phyloP scores from a whole-genome alignment of 2,888 invertebrate species.

The Abscondita cerata region DNA sequence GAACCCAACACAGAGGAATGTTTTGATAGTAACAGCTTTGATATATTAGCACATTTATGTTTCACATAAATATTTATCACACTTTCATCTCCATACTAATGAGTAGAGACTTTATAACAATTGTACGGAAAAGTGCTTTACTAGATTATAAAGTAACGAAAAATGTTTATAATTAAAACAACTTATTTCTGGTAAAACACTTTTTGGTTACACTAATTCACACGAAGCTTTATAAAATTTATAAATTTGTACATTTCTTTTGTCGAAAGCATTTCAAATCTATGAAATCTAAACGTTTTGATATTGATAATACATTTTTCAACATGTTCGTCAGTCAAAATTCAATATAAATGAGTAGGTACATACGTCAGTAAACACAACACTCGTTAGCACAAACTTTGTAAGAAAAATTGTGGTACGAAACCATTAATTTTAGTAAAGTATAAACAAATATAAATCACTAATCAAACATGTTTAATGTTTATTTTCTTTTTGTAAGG shows the following conservation, averaged over 20 bases:
- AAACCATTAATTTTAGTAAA: no score
- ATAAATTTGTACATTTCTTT: constrained; percentile 28
- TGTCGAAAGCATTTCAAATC: constrained; percentile 23
- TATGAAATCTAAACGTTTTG: constrained; percentile 15
- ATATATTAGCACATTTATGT: constrained; percentile 35
- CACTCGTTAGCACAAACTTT: no score
- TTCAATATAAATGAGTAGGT: no score
- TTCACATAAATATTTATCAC: constrained; percentile 41
- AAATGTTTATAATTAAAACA: background rate
- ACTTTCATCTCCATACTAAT: constrained; percentile 24
- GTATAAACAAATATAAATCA: no score
- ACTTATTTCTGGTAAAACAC: no score
- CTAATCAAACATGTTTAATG: no score
- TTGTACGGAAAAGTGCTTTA: background rate
- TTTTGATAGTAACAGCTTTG: constrained; percentile 24
- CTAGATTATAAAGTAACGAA: background rate
- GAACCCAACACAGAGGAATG: constrained; percentile 32
- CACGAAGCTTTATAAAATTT: constrained; percentile 28
- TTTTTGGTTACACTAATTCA: constrained; percentile 5
- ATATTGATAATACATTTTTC: constrained; percentile 14
- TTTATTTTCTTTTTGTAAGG: no score
- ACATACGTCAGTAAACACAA: no score
- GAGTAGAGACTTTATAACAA: constrained; percentile 13
- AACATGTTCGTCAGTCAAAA: no score
- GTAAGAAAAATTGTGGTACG: no score